These are phyloP conservation scores for Timema cristinae DNA, from an alignment of 2,888 invertebrate genomes.

Conservation along the genomic window DNA sequence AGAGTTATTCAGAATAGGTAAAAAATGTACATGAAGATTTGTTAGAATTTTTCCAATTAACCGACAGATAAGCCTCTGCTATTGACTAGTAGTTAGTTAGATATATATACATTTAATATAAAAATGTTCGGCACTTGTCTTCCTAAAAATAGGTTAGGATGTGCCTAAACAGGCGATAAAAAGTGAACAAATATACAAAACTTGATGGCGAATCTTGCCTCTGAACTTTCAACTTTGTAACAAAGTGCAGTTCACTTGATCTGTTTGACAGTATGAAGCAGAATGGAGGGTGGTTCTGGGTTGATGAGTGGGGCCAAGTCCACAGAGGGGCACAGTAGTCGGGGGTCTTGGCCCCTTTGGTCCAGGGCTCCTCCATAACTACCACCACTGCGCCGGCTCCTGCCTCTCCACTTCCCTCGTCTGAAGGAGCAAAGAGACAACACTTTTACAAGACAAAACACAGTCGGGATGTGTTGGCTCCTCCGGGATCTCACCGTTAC, in stretches of 20 bases:
- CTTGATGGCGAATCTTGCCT: background rate
- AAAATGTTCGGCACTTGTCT: too few species aligned
- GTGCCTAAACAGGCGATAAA: too few species aligned
- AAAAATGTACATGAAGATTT: too few species aligned
- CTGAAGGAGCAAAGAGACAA: background rate
- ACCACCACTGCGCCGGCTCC: slow-evolving; percentile 18
- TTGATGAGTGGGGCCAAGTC: slow-evolving; percentile 24
- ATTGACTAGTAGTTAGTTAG: too few species aligned
- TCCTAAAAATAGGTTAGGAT: too few species aligned
- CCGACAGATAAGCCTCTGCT: too few species aligned
- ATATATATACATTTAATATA: too few species aligned
- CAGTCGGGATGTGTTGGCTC: too few species aligned
- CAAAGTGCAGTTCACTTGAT: background rate
- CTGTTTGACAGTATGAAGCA: background rate
- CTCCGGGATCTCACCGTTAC: too few species aligned
- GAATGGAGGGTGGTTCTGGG: background rate
- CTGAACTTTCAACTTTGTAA: background rate
- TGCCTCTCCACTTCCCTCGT: slow-evolving; percentile 9
- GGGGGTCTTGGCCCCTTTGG: background rate
- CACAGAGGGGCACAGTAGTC: slow-evolving; percentile 17
- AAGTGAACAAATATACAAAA: background rate
- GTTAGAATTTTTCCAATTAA: too few species aligned
- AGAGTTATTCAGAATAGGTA: too few species aligned
- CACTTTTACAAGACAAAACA: background rate
- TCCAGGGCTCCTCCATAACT: slow-evolving; percentile 20